Evolutionary conservation across 2,113 vertebrate species (phyloP).

Genomic region (Hyaena hyaena): DNA sequence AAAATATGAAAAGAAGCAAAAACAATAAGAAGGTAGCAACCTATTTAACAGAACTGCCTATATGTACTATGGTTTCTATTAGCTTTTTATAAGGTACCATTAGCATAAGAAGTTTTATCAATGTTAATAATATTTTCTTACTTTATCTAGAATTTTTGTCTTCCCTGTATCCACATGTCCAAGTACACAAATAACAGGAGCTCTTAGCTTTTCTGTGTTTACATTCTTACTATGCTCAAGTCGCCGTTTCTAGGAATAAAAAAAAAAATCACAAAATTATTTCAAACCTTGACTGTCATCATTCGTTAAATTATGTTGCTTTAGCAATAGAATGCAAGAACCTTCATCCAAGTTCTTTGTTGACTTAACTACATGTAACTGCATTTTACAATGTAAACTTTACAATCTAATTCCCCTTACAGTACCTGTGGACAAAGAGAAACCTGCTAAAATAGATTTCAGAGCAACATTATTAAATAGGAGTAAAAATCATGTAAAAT

Average conservation of each 20-base stretch:
- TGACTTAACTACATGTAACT: not conserved
- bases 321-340: not conserved
- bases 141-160: slow-evolving; percentile 99
- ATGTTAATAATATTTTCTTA: slow-evolving; percentile 76
- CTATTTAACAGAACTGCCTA: not conserved
- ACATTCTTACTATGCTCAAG: slow-evolving; percentile 93
- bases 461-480: not conserved
- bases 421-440: not conserved
- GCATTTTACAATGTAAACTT: not conserved
- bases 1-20: not conserved
- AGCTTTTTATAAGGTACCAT: not conserved
- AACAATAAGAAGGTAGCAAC: not conserved
- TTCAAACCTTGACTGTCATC: not conserved
- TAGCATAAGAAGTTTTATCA: not conserved
- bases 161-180: slow-evolving; percentile 99
- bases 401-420: not conserved
- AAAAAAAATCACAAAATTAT: slow-evolving; percentile 54
- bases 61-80: not conserved
- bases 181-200: slow-evolving; percentile 97
- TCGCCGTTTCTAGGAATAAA: slow-evolving; percentile 91
- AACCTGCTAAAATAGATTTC: not conserved
- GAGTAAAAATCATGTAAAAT: not conserved
- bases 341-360: not conserved
- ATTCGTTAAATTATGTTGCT: slow-evolving; percentile 5
- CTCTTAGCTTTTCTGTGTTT: slow-evolving; percentile 90